Evolutionary conservation across 2,797 vertebrate genomes (phyloP).

Genomic region (Urophycis tenuis): DNA sequence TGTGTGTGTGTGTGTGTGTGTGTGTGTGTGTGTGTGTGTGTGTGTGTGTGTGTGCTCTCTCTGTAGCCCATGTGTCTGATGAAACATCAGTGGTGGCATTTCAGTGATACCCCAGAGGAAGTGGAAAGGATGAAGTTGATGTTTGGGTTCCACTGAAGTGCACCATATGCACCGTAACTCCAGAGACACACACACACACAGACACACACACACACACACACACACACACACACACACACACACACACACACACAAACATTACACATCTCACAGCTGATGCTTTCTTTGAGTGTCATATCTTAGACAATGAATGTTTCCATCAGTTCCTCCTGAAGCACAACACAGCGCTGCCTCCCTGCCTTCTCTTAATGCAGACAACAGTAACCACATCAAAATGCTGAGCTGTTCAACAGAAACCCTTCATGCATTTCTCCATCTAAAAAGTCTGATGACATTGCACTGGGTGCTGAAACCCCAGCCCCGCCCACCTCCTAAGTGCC

Average conservation of each 20-base stretch:
- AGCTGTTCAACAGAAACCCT: constrained; percentile 47
- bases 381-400: constrained; percentile 55
- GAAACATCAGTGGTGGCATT: constrained; percentile 39
- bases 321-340: constrained; percentile 42
- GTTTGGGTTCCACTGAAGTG: constrained; percentile 63
- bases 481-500: constrained; percentile 58
- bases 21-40: not conserved
- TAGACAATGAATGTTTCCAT: constrained; percentile 37
- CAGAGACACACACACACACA: constrained; percentile 7
- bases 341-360: constrained; percentile 36
- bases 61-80: constrained; percentile 7
- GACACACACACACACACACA: constrained; percentile 19
- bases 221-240: constrained; percentile 7
- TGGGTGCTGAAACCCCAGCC: constrained; percentile 35
- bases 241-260: constrained; percentile 15
- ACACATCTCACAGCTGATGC: not conserved
- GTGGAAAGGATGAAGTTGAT: constrained; percentile 61
- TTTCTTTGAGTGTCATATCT: not conserved
- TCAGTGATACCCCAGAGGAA: constrained; percentile 51
- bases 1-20: constrained; percentile 11
- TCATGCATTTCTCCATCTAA: constrained; percentile 56
- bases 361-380: not conserved
- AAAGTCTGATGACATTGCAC: constrained; percentile 32
- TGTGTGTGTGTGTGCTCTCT: constrained; percentile 13
- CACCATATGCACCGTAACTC: constrained; percentile 55